Evolutionary conservation across 2,113 vertebrate genomes (phyloP), one percentile per base, ranked within the genome.

Genomic region (Pica pica): DNA sequence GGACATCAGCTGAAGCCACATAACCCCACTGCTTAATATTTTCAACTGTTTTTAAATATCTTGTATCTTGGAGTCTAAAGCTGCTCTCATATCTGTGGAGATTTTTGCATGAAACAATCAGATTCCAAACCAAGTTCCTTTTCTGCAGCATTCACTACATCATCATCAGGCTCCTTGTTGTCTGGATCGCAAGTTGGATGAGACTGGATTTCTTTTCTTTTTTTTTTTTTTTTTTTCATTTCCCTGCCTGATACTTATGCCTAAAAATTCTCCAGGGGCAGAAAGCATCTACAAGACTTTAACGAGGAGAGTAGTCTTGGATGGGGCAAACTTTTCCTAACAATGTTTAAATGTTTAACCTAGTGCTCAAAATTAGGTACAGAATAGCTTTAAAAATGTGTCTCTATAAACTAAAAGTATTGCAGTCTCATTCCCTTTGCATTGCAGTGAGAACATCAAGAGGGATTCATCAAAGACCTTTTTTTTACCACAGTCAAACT

Each of bases 41-140:
- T 96, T 84, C 56, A 71, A 3, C 49, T 49, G 23, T 31, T 90
- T 95, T 74, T 39, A 92, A 88, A 84, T 68, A 81, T 55, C 52
- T 95, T 2, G 0, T 64, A 52, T 88, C 68, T 94, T 83, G 82
- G 31, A 90, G 37, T 75, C 33, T 78, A 81, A 87, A 86, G 49
- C 60, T 92, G 28, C 20, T 86, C 17, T 93, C 85, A 83, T 89
- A 95, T 60, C 68, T 92, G 69, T 47, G 52, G 52, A 81, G 55
- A 81, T 56, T 52, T 93, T 83, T 93, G 22, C 73, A 87, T 0
- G 4, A 90, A 96, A 59, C 56, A 91, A 82, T 49, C 57, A 83
- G 83, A 94, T 91, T 95, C 96, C 91, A 94, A 80, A 80, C 46
- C 3, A 35, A 94, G 59, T 75, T 95, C 49, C 27, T 87, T 83